Evolutionary conservation across 2,113 vertebrate species (phyloP).

Genomic region (Cochlearius cochlearius): DNA sequence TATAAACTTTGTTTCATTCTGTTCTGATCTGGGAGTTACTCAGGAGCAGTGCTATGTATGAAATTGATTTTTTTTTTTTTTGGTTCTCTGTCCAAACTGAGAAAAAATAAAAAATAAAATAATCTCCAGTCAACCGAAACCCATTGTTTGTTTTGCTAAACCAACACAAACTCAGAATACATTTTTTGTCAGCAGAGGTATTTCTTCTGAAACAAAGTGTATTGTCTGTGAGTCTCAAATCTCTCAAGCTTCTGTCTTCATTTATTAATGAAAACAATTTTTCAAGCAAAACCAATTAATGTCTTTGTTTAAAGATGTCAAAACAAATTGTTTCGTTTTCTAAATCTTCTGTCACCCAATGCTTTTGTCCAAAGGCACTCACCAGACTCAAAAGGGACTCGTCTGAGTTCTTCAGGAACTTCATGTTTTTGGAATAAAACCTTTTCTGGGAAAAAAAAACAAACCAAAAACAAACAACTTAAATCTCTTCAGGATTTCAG

Average conservation of each 20-base stretch:
- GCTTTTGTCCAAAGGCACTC: neutral
- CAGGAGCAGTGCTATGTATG: neutral
- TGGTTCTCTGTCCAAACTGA: neutral
- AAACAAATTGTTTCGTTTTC: conserved; percentile 18
- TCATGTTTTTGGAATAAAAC: neutral
- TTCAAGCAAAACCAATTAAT: neutral
- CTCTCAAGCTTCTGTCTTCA: conserved; percentile 11
- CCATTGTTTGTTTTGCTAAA: conserved; percentile 36
- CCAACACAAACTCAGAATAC: neutral
- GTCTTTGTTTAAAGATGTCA: neutral
- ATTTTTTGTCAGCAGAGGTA: conserved; percentile 23
- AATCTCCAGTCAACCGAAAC: neutral
- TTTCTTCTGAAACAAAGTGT: conserved; percentile 11
- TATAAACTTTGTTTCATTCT: conserved; percentile 24
- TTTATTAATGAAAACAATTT: conserved; percentile 25
- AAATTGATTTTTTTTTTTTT: neutral
- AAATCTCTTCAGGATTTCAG: neutral
- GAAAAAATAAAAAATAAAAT: neutral
- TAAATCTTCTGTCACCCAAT: neutral
- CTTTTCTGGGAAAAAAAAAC: neutral
- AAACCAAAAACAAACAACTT: neutral
- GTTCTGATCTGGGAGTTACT: neutral
- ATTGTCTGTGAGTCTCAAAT: neutral
- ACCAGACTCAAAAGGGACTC: neutral
- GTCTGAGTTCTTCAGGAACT: neutral